Evolutionary conservation across 1,140 invertebrate species (phyloP), one percentile per base, ranked within the genome.

Genomic region (Aphaenogaster ashmeadi): DNA sequence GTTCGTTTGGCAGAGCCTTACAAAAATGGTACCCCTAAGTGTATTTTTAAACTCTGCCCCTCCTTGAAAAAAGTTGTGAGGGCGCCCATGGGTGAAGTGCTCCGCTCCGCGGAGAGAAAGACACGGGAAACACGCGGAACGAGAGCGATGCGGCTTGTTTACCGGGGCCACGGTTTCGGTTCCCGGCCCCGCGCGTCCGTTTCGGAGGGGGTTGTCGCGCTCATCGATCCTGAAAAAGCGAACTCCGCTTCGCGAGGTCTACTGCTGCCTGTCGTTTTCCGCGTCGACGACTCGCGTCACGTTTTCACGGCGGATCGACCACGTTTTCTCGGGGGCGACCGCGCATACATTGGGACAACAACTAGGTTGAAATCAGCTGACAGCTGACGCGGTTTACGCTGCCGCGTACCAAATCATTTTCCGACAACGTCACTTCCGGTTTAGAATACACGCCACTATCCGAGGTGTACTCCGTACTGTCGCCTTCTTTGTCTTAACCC

Each of bases 221-320:
- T 54, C 50, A 54, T 56, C 50, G 78, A 81, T 71, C 36, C 64
- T 44, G 52, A 81, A 71, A 81, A 81, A 67, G 9, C 47, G 33
- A 8, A 2, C 33, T 11, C 21, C 38, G 56, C 41, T 54, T 50
- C 2, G 58, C 41, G 15, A 78, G 18, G n/a, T 44, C 21, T 8
- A 74, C 18, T 11, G 36, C 18, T 11, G 36, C n/a, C 11, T 52
- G n/a, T n/a, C 44, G n/a, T 66, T 58, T 74, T 72, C 36, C 18
- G 52, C 79, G 18, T 72, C 67, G 27, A 58, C 52, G 38, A 71
- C 66, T 69, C 47, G 64, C 21, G 18, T 62, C 21, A 9, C 66
- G 21, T 21, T 72, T 58, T 72, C 52, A 47, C 38, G 15, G 3
- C 21, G 13, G 5, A n/a, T 21, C 50, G 50, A 67, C 27, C 33